phyloP scores from a whole-genome alignment of 2,888 invertebrate genomes.

The Steromphala cineraria region DNA sequence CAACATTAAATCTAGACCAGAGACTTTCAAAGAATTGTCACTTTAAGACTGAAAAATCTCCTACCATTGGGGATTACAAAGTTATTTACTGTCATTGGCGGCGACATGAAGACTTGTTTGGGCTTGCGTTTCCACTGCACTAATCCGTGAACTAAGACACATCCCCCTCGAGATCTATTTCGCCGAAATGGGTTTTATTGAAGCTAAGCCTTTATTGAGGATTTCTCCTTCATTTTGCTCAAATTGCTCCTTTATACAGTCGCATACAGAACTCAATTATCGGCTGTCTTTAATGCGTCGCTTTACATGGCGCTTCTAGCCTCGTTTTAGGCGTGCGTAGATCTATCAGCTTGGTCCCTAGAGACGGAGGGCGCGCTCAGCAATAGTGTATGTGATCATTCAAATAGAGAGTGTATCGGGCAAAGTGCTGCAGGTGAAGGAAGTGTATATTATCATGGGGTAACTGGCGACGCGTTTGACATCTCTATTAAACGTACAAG shows the following conservation, averaged over 20 bases:
- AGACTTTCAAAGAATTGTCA: conserved; percentile 4
- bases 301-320: neutral
- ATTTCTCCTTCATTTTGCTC: conserved; percentile 2
- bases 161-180: conserved; percentile 2
- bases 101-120: conserved; percentile 4
- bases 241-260: conserved; percentile 6
- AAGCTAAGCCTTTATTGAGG: conserved; percentile 2
- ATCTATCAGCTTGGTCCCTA: neutral
- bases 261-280: conserved; percentile 1
- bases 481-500: neutral
- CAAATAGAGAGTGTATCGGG: neutral
- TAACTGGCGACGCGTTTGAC: neutral
- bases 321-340: neutral
- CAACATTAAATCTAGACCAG: neutral
- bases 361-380: neutral
- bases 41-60: conserved; percentile 10
- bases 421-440: neutral
- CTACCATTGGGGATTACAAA: neutral
- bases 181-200: conserved; percentile 5
- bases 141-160: neutral
- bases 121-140: neutral
- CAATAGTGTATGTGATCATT: conserved; percentile 2
- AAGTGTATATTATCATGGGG: neutral
- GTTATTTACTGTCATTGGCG: conserved; percentile 8
- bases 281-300: conserved; percentile 1